Base-by-base conservation (phyloP, 2,888 invertebrate genomes). In the Psylliodes chrysocephalus region DNA sequence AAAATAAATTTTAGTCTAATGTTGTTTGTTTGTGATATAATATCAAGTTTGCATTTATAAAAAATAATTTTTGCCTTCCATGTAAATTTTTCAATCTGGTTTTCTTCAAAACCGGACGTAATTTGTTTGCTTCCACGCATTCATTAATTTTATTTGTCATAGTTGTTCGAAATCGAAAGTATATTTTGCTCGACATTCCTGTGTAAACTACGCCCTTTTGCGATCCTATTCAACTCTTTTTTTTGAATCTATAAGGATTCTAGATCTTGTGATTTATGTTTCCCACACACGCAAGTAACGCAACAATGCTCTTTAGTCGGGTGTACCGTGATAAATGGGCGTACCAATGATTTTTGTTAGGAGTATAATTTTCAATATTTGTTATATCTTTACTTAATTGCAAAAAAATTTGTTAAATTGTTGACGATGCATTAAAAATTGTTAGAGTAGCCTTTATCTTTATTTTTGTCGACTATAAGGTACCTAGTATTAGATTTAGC, bases 241-340 rank as follows among this genome's bases (percentile, higher is more conserved):
- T 55, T 57, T 53, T 60, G 60, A 57, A 56, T 46, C 22, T 63
- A 60, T 56, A 64, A 65, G 68, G 63, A 65, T 53, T 63, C 63
- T 25, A 59, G 56, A 62, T 40, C 40, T 51, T 5, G 60, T 61
- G 66, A 66, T 64, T 62, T 64, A 63, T 57, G 38, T 55, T 64
- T 63, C 63, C 63, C 68, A 63, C 66, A 65, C 66, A 66, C 60
- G 60, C 63, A 63, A 65, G 63, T 66, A 67, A 67, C 56, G 64
- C 62, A 64, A 67, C 64, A 62, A 67, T 63, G 63, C 52, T 57
- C 46, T 57, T 44, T 35, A 38, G 10, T 18, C 35, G 12, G 19
- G 14, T 17, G 49, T 30, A 49, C 30, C n/a, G n/a, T 49, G 30
- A 30, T 8, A 2, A 30, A 30, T 6, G 10, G 8, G 30, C 30